Base-by-base conservation (phyloP, 2,888 invertebrate species). In the Pseudanteris insignis region DNA sequence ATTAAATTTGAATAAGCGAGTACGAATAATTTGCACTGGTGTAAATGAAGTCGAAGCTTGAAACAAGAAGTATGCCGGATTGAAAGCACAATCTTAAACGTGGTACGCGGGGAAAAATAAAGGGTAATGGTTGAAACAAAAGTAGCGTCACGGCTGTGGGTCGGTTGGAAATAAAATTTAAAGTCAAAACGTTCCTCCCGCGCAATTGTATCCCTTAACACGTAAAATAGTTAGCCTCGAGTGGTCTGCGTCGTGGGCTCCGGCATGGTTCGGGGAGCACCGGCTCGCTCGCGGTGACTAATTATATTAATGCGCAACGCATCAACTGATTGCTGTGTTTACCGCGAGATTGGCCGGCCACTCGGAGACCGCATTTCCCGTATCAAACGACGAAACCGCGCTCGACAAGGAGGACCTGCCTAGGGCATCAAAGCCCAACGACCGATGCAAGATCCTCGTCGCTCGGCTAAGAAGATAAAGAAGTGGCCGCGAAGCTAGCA, bases 281-380 rank as follows among this genome's bases (percentile, higher is more conserved):
- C 54, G 65, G 69, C 62, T 69, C 67, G 71, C 70, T 77, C 73
- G 75, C 76, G 79, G 79, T 79, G 74, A 79, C 79, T 79, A 79
- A 79, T 79, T 79, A 79, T 77, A 79, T 79, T 79, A 79, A 79
- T 79, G 75, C 74, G 74, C 73, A 73, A 74, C 74, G 76, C 75
- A 75, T 77, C 73, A 70, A 70, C 70, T 73, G 73, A 79, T 79
- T 75, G 78, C 77, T 74, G 78, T 79, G 70, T 79, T 78, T 79
- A 79, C 73, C 69, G 69, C 68, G 67, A 77, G 76, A 79, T 78
- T 78, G 68, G 64, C 58, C 51, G 57, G 64, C 59, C 54, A 62
- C 53, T 61, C 57, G 64, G 62, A 64, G 64, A 43, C 63, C 69
- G 64, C 66, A 65, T 59, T 65, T 64, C 59, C 61, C 53, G 65